phyloP scores from a whole-genome alignment of 2,888 invertebrate genomes.

The Caenorhabditis wallacei region DNA sequence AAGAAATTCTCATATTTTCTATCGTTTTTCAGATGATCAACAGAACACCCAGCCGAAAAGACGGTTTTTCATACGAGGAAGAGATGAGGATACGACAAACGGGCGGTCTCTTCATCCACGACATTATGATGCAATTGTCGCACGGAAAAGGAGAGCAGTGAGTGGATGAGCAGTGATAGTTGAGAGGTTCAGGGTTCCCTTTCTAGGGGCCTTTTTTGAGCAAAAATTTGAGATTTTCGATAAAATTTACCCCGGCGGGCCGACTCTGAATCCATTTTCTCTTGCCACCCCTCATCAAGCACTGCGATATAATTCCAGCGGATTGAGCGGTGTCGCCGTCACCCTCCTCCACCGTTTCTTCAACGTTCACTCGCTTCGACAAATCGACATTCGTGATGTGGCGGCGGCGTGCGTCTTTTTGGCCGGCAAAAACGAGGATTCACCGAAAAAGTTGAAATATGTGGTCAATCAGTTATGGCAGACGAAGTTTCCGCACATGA shows the following conservation, averaged over 20 bases:
- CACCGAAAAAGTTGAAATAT: slow-evolving; percentile 97
- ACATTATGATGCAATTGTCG: slow-evolving; percentile 92
- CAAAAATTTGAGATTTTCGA: background rate
- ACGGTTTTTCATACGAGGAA: slow-evolving; percentile 88
- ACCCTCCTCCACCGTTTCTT: slow-evolving; percentile 99
- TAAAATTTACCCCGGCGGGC: background rate
- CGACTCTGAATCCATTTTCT: no score
- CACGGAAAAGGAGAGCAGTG: slow-evolving; percentile 57
- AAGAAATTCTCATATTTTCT: no score
- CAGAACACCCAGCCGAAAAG: slow-evolving; percentile 66
- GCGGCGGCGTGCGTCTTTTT: slow-evolving; percentile 96
- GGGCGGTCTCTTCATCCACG: slow-evolving; percentile 97
- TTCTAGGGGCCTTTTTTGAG: background rate
- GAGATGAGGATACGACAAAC: slow-evolving; percentile 96
- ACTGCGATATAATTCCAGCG: slow-evolving; percentile 61
- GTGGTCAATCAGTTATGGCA: slow-evolving; percentile 94
- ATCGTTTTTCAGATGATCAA: slow-evolving; percentile 43
- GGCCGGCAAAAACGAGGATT: slow-evolving; percentile 98
- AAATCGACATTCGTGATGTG: slow-evolving; percentile 91
- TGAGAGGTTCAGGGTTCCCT: background rate
- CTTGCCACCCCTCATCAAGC: slow-evolving; percentile 53
- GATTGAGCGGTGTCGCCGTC: slow-evolving; percentile 92
- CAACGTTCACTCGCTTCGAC: slow-evolving; percentile 96
- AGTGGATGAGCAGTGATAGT: slow-evolving; percentile 23
- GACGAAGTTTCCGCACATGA: slow-evolving; percentile 88